These are phyloP conservation scores for Acronicta alni DNA, from an alignment of 2,888 invertebrate species.

Conservation along the genomic window DNA sequence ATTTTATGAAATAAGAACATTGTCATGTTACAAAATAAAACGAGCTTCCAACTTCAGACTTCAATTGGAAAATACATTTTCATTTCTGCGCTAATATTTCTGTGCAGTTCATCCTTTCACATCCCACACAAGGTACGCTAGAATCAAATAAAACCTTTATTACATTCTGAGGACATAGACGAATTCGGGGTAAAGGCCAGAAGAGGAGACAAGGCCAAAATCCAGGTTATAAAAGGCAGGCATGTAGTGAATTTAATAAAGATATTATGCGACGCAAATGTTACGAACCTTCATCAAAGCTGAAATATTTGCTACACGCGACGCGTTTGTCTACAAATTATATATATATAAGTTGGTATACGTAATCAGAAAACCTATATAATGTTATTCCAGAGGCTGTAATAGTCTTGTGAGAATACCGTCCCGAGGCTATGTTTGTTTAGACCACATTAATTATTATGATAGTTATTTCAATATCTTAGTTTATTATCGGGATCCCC, in stretches of 20 bases:
- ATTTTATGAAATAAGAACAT: conserved; percentile 10
- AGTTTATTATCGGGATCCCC: conserved; percentile 8
- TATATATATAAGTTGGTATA: conserved; percentile 31
- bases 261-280: conserved; percentile 18
- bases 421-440: conserved; percentile 41
- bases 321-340: conserved; percentile 45
- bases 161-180: conserved; percentile 21
- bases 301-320: conserved; percentile 25
- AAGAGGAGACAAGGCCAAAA: conserved; percentile 24
- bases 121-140: conserved; percentile 5
- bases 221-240: conserved; percentile 10
- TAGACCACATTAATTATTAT: conserved; percentile 10
- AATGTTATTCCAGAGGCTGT: conserved; percentile 46
- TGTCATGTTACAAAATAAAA: conserved; percentile 5
- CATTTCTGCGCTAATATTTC: background rate
- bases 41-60: background rate
- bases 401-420: conserved; percentile 53
- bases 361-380: conserved; percentile 64
- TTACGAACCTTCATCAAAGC: conserved; percentile 11
- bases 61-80: background rate
- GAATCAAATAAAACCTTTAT: conserved; percentile 14
- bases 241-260: conserved; percentile 7
- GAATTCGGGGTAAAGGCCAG: conserved; percentile 30
- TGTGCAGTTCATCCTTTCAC: background rate
- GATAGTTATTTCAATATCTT: conserved; percentile 40